These are phyloP conservation scores for Apomyelois bistriatella DNA, from an alignment of 2,888 invertebrate genomes.

Conservation along the genomic window DNA sequence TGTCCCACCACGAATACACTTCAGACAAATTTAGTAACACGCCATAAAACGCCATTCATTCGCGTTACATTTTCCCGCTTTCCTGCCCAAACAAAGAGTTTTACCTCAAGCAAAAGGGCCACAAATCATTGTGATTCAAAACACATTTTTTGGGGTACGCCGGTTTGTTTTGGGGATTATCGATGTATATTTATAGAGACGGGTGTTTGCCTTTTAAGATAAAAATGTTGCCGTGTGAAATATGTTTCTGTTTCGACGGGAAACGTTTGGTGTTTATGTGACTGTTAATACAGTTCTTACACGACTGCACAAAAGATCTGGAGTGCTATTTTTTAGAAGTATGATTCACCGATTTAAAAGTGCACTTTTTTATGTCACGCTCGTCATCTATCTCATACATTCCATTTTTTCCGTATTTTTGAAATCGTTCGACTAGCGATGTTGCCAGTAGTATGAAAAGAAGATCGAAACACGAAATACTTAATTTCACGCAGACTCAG, in stretches of 20 bases:
- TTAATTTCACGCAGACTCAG: too few relatives aligned
- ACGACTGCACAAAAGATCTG: too few relatives aligned
- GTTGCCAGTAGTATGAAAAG: too few relatives aligned
- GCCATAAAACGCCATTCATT: not conserved
- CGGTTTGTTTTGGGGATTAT: conserved; percentile 4
- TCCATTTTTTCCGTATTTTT: too few relatives aligned
- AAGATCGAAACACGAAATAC: too few relatives aligned
- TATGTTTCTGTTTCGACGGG: not conserved
- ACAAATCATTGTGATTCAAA: conserved; percentile 5
- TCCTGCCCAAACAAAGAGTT: not conserved
- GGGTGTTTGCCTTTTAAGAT: not conserved
- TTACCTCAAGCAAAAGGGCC: not conserved
- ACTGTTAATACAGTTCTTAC: too few relatives aligned
- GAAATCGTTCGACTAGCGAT: too few relatives aligned
- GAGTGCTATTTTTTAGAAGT: too few relatives aligned
- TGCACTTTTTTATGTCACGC: too few relatives aligned
- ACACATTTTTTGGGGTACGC: conserved; percentile 1
- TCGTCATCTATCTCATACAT: too few relatives aligned
- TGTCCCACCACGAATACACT: not conserved
- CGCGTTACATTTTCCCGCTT: not conserved
- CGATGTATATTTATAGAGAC: not conserved
- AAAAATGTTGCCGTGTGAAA: not conserved
- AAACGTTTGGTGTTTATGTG: not conserved
- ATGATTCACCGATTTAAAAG: too few relatives aligned
- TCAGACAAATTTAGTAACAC: not conserved